Conservation (phyloP, 2,113 vertebrate species). For the Tympanuchus pallidicinctus region DNA sequence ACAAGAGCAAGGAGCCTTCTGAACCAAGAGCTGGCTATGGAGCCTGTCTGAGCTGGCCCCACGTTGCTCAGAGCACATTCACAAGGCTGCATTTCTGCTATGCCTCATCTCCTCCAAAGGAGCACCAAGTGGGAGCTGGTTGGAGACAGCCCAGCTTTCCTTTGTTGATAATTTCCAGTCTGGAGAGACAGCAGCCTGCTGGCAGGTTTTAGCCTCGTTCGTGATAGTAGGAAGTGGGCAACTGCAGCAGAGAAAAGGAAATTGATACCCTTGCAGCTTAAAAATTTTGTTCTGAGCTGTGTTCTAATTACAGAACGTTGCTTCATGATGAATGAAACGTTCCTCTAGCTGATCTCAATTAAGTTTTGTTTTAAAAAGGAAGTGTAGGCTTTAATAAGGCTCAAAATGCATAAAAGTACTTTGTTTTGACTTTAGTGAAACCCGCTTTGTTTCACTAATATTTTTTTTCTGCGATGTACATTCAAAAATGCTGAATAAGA, state of each 20-base stretch:
- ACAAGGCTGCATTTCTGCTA: fast-evolving
- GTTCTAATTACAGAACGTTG: conserved; percentile 54
- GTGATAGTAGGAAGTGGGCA: not conserved
- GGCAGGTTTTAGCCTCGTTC: not conserved
- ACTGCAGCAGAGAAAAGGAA: not conserved
- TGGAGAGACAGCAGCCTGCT: not conserved
- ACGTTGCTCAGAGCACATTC: fast-evolving
- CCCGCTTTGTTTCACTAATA: no score
- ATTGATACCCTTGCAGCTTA: conserved; percentile 25
- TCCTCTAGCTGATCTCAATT: conserved; percentile 21
- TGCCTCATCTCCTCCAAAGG: not conserved
- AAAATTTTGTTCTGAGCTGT: conserved; percentile 48
- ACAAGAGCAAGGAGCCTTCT: not conserved
- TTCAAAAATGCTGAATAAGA: not conserved
- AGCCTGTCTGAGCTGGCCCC: not conserved
- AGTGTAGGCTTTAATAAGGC: conserved; percentile 37
- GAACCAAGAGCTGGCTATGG: fast-evolving
- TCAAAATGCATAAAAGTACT: conserved; percentile 26
- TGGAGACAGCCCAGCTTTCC: not conserved
- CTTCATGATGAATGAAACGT: conserved; percentile 29
- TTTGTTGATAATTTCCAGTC: not conserved
- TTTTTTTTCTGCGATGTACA: not conserved
- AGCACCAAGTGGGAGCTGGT: not conserved
- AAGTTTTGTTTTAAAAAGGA: conserved; percentile 34
- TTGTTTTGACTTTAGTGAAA: not conserved